A percentile compares a stretch with the other conserved stretches of the same genome.
phyloP scores from a whole-genome alignment of 2,113 vertebrate species.

The Misgurnus mizolepis region DNA sequence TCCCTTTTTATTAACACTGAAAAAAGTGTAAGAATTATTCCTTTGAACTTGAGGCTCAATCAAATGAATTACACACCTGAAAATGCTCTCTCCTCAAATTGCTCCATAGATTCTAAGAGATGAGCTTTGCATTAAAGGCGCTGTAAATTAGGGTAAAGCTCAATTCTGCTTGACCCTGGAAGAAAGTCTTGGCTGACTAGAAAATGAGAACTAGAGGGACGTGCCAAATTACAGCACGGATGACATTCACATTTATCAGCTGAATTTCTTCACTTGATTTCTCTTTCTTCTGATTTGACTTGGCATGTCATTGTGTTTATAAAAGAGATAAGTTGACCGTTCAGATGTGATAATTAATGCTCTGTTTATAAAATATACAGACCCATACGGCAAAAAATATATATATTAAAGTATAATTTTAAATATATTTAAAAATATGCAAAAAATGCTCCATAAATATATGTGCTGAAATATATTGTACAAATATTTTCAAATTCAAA shows the following conservation, averaged over 20 bases:
- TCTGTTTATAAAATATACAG: neutral
- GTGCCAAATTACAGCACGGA: conserved; percentile 38
- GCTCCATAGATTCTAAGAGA: conserved; percentile 40
- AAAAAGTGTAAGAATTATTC: conserved; percentile 21
- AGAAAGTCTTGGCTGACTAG: conserved; percentile 35
- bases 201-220: conserved; percentile 39
- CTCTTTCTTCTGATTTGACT: neutral
- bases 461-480: too few relatives aligned
- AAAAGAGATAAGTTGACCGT: neutral
- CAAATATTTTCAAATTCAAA: too few relatives aligned
- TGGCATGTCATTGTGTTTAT: neutral
- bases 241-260: conserved; percentile 33
- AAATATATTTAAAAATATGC: too few relatives aligned
- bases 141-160: conserved; percentile 27
- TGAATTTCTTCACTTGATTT: neutral
- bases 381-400: too few relatives aligned
- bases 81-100: conserved; percentile 44
- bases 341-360: neutral
- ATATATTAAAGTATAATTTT: too few relatives aligned
- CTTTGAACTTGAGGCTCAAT: conserved; percentile 36
- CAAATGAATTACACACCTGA: conserved; percentile 42
- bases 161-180: conserved; percentile 29
- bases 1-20: conserved; percentile 10
- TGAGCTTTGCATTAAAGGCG: conserved; percentile 41
- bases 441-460: too few relatives aligned